Evolutionary conservation across 2,888 invertebrate genomes (phyloP).

Genomic region (Scaptomyza caliginosa): DNA sequence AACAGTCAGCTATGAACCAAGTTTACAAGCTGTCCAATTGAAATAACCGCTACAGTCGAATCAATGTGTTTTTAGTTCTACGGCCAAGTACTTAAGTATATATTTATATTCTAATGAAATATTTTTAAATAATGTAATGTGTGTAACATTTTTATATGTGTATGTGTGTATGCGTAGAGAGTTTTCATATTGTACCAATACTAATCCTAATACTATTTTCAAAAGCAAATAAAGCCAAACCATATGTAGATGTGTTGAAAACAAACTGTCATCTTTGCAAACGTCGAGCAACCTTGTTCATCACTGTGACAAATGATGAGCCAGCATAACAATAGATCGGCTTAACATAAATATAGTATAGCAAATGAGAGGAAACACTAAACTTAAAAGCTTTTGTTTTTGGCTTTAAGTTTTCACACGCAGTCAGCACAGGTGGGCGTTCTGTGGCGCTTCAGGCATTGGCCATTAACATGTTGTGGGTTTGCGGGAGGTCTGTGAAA

Average conservation of each 20-base stretch:
- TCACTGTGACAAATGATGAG: constrained; percentile 67
- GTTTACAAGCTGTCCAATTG: neutral
- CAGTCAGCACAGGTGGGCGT: constrained; percentile 57
- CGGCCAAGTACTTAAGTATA: too few relatives aligned
- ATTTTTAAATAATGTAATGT: constrained; percentile 38
- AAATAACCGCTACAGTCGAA: neutral
- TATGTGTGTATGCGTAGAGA: constrained; percentile 42
- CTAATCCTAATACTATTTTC: constrained; percentile 32
- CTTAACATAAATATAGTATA: constrained; percentile 26
- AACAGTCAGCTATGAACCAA: constrained; percentile 67
- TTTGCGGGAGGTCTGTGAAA: constrained; percentile 33
- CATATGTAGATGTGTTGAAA: constrained; percentile 53
- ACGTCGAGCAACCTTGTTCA: constrained; percentile 47
- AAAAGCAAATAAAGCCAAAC: constrained; percentile 55
- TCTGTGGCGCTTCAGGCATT: constrained; percentile 41
- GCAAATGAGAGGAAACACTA: constrained; percentile 12
- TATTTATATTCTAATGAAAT: constrained; percentile 18
- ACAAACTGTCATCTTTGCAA: constrained; percentile 51
- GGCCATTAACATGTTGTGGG: constrained; percentile 50
- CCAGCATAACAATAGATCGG: constrained; percentile 66
- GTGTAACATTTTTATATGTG: constrained; percentile 45
- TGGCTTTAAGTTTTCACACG: constrained; percentile 63
- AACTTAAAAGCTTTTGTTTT: constrained; percentile 40
- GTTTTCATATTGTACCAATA: constrained; percentile 40
- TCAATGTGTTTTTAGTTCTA: constrained; percentile 22